Conservation (phyloP, 2,113 vertebrate species). For the Paramisgurnus dabryanus region DNA sequence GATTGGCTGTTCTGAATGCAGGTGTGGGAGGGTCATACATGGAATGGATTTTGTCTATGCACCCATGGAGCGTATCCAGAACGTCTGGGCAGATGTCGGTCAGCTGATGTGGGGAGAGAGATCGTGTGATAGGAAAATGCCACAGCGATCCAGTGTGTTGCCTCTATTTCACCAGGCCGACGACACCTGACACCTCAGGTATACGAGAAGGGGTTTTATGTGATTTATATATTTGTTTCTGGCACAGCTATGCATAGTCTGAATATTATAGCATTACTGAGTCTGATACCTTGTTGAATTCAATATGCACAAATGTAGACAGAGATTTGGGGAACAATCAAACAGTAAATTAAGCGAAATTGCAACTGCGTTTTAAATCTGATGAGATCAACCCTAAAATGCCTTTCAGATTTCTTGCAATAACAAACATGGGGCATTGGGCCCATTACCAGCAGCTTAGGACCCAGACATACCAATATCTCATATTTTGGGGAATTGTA, state of each 20-base stretch:
- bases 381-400: slow-evolving; percentile 12
- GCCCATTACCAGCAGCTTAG: neutral
- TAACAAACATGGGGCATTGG: neutral
- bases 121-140: slow-evolving; percentile 42
- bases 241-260: no score
- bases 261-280: no score
- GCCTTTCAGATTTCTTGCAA: neutral
- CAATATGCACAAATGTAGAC: no score
- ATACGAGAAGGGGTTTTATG: neutral
- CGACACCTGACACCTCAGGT: neutral
- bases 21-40: slow-evolving; percentile 40
- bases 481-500: neutral
- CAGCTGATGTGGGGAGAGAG: slow-evolving; percentile 7
- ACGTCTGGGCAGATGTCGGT: slow-evolving; percentile 23
- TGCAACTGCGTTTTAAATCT: neutral
- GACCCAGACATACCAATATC: neutral
- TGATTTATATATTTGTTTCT: neutral
- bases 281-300: no score
- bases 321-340: no score
- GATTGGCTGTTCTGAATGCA: slow-evolving; percentile 41
- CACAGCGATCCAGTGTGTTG: slow-evolving; percentile 10
- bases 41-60: slow-evolving; percentile 10
- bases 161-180: neutral
- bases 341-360: neutral
- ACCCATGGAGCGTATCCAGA: neutral